Percentiles rank a stretch among this genome's conserved stretches.
phyloP scores from a whole-genome alignment of 1,140 invertebrate species.

The Philopotamus ludificatus region DNA sequence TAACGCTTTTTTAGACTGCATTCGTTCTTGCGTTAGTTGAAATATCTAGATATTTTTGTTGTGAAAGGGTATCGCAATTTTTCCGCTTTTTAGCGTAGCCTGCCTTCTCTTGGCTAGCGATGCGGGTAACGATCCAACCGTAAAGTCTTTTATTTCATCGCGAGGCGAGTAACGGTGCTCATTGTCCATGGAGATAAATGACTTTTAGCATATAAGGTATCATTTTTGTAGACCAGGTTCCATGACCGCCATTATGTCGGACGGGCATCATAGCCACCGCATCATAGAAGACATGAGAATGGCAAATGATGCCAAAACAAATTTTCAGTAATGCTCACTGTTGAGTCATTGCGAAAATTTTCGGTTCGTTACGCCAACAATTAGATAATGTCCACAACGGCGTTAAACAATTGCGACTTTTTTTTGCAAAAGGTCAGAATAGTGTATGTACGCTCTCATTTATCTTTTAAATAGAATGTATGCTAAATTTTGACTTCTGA shows the following conservation, averaged over 20 bases:
- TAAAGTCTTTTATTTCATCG: conserved; percentile 16
- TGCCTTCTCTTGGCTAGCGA: background rate
- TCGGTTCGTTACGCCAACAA: background rate
- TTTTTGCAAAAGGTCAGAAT: too few species aligned
- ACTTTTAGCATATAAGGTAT: conserved; percentile 24
- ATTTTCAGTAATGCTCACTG: background rate
- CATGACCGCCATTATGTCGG: conserved; percentile 6
- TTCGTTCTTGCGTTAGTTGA: background rate
- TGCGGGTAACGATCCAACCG: conserved; percentile 6
- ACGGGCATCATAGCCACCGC: background rate
- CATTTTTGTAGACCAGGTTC: conserved; percentile 21
- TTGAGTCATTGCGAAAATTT: background rate
- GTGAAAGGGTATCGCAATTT: background rate
- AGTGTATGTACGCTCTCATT: too few species aligned
- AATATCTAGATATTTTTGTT: background rate
- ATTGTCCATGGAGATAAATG: conserved; percentile 29
- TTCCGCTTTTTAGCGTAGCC: conserved; percentile 1
- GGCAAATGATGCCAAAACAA: background rate
- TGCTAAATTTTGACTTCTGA: too few species aligned
- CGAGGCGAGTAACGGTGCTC: conserved; percentile 17
- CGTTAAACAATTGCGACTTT: background rate
- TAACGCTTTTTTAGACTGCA: too few species aligned
- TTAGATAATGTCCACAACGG: background rate
- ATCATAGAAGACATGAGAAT: background rate
- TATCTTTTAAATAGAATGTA: too few species aligned